Evolutionary conservation across 2,797 vertebrate genomes (phyloP).

Genomic region (Zenarchopterus dispar): DNA sequence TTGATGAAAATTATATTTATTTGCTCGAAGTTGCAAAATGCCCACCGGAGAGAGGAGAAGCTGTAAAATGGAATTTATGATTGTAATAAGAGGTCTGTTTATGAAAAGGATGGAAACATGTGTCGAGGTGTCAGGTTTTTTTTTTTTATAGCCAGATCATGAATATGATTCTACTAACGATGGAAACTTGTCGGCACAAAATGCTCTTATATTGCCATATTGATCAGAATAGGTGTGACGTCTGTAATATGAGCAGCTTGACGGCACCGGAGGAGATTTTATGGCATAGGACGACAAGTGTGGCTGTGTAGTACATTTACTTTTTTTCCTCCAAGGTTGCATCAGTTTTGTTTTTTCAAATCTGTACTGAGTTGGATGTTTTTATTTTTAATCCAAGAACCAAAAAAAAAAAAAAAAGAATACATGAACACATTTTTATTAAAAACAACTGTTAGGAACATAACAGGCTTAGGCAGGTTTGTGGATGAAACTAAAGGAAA

Average conservation of each 20-base stretch:
- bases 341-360: background rate
- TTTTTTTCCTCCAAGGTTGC: background rate
- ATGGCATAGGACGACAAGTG: slow-evolving; percentile 27
- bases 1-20: slow-evolving; percentile 33
- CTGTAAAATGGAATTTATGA: slow-evolving; percentile 34
- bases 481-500: too few species aligned
- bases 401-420: too few species aligned
- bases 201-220: slow-evolving; percentile 66
- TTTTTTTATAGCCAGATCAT: slow-evolving; percentile 53
- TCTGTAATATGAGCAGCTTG: slow-evolving; percentile 59
- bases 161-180: slow-evolving; percentile 53
- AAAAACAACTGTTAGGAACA: too few species aligned
- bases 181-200: slow-evolving; percentile 67
- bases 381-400: background rate
- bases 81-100: slow-evolving; percentile 23
- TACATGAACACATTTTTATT: too few species aligned
- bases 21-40: slow-evolving; percentile 10
- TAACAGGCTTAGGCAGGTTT: too few species aligned
- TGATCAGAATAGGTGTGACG: slow-evolving; percentile 57
- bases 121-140: slow-evolving; percentile 33
- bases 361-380: background rate
- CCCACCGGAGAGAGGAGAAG: slow-evolving; percentile 15
- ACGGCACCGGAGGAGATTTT: slow-evolving; percentile 34
- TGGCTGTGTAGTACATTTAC: background rate
- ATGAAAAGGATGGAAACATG: slow-evolving; percentile 11